Evolutionary conservation across 2,797 vertebrate species (phyloP), one percentile per base, ranked within the genome.

Genomic region (Tolypeutes matacus): DNA sequence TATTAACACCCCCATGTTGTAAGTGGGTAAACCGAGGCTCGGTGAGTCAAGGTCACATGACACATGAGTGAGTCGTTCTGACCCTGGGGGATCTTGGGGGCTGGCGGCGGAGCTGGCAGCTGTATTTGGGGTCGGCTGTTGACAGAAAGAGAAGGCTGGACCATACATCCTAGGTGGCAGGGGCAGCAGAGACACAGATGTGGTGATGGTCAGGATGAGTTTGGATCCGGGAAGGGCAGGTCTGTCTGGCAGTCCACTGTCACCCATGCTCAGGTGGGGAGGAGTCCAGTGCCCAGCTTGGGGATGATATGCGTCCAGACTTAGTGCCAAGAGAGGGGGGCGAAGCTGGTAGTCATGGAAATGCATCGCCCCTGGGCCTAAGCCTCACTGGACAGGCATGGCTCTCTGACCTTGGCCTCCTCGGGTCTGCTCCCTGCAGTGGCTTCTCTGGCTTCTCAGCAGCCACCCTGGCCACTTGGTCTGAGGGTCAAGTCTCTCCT

Each of bases 161-260:
- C 49, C 11, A 34, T 14, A 21, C 31, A 15, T 5, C 5, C 34
- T 18, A 25, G 69, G 53, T 18, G 60, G 4, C 39, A 36, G 67
- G 77, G 21, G 56, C 29, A 2, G 31, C 13, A 1, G 29, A 46
- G 91, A 31, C 60, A 39, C 39, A 72, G 51, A 29, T 13, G 15
- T 18, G 23, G 13, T 17, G 7, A 23, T 58, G 1, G 0, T 11
- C 17, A 27, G 39, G 17, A 18, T 13, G 1, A 7, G 36, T 72
- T 62, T 58, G 78, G 49, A 42, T 72, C 60, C 60, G 53, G 49
- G 36, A 39, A 64, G 20, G 11, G 78, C 36, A 72, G 80, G 14
- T 73, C 36, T 77, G 13, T 15, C 39, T n/a, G 46, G 21, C 36
- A 34, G 14, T 27, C 9, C 14, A 5, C 46, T 5, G 73, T 49